Percentiles rank a stretch among this genome's conserved stretches.
Evolutionary conservation across 1,140 invertebrate species (phyloP).

Genomic region (Formica selysi): DNA sequence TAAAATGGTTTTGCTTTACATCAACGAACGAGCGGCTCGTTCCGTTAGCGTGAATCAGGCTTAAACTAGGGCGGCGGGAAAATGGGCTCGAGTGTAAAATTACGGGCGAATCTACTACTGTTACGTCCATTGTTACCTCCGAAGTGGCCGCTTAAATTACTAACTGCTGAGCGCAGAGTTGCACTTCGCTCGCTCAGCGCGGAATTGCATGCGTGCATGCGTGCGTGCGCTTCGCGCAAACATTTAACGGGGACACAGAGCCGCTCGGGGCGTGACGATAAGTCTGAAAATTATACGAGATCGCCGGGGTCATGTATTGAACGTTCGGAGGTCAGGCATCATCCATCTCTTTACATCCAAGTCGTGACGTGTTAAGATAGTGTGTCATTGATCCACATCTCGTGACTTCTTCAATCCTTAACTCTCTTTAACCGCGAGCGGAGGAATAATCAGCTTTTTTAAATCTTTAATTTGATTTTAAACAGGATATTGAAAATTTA

Average conservation of each 20-base stretch:
- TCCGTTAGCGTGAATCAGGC: constrained; percentile 24
- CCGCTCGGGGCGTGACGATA: constrained; percentile 40
- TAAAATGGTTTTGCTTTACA: not conserved
- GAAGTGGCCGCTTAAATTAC: constrained; percentile 76
- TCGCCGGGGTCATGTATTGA: not conserved
- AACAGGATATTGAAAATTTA: not conserved
- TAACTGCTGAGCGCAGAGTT: constrained; percentile 17
- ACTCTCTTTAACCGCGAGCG: not conserved
- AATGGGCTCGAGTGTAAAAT: constrained; percentile 75
- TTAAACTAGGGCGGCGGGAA: constrained; percentile 61
- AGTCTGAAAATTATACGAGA: constrained; percentile 39
- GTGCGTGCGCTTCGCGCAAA: constrained; percentile 45
- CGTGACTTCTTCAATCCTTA: not conserved
- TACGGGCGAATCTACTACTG: constrained; percentile 77
- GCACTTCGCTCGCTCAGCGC: constrained; percentile 39
- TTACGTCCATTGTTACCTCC: constrained; percentile 73
- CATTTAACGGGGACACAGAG: constrained; percentile 59
- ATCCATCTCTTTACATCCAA: not conserved
- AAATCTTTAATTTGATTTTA: not conserved
- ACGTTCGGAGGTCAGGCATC: not conserved
- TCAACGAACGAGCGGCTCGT: constrained; percentile 6
- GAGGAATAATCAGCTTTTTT: not conserved
- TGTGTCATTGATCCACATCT: not conserved
- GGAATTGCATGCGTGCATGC: constrained; percentile 39
- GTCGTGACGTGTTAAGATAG: not conserved